A percentile compares a stretch with the other conserved stretches of the same genome.
phyloP scores from a whole-genome alignment of 1,140 invertebrate genomes.

The Drosophila sucinea region DNA sequence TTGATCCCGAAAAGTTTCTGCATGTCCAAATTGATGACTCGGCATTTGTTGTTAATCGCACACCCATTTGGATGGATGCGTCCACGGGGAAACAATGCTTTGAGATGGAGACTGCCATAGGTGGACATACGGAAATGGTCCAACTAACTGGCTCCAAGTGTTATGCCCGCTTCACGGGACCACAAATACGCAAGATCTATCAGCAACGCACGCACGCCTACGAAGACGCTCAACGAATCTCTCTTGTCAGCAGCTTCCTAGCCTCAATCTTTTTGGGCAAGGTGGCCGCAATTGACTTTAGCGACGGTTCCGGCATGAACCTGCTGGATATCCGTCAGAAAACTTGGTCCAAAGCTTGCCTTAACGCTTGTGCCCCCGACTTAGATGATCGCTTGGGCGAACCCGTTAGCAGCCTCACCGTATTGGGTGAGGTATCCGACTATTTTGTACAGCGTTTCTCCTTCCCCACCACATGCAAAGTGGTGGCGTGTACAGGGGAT shows the following conservation, averaged over 20 bases:
- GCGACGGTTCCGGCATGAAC: constrained; percentile 99
- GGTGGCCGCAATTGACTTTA: constrained; percentile 95
- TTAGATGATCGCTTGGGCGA: constrained; percentile 88
- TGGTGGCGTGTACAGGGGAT: constrained; percentile 96
- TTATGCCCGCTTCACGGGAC: constrained; percentile 96
- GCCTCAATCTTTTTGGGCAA: constrained; percentile 94
- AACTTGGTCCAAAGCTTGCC: constrained; percentile 89
- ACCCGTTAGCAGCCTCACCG: constrained; percentile 87
- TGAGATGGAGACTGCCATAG: constrained; percentile 90
- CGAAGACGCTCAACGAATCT: constrained; percentile 93
- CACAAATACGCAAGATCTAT: constrained; percentile 95
- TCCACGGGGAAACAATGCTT: constrained; percentile 93
- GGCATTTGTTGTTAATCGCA: constrained; percentile 90
- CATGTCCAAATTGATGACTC: constrained; percentile 90
- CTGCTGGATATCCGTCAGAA: constrained; percentile 93
- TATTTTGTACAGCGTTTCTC: constrained; percentile 94
- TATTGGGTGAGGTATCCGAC: constrained; percentile 88
- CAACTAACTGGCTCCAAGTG: constrained; percentile 95
- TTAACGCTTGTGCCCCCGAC: constrained; percentile 89
- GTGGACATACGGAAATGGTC: constrained; percentile 92
- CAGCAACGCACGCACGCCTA: constrained; percentile 90
- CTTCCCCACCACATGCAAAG: constrained; percentile 90
- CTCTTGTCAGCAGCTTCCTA: constrained; percentile 95
- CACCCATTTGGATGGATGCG: constrained; percentile 99
- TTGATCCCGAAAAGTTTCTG: constrained; percentile 90